These are phyloP conservation scores for Pomatorhinus ruficollis DNA, from an alignment of 2,113 vertebrate species.

Conservation along the genomic window DNA sequence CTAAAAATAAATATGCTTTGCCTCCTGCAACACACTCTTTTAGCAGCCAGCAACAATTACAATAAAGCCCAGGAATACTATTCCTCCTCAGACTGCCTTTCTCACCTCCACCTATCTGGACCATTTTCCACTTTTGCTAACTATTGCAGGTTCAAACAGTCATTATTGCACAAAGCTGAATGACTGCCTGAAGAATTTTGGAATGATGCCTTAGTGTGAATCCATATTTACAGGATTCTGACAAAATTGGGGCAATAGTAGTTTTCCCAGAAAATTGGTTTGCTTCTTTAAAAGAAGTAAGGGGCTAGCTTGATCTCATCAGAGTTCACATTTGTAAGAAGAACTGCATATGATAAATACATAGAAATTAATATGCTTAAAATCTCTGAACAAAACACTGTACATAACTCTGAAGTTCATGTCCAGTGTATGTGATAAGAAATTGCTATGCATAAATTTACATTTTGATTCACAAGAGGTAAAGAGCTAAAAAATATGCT, in stretches of 20 bases:
- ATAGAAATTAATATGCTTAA: background rate
- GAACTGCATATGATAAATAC: background rate
- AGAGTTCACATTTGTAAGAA: background rate
- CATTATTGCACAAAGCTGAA: background rate
- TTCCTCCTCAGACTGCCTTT: background rate
- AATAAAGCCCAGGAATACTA: background rate
- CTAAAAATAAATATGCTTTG: background rate
- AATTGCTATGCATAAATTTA: background rate
- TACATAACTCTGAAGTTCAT: background rate
- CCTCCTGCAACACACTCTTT: background rate
- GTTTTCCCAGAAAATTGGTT: background rate
- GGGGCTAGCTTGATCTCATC: background rate
- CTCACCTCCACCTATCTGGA: background rate
- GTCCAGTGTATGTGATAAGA: background rate
- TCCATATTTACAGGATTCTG: background rate
- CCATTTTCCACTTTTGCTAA: background rate
- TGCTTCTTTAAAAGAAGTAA: background rate
- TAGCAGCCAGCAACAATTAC: background rate
- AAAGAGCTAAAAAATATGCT: background rate
- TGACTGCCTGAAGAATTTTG: background rate
- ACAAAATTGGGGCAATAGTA: background rate
- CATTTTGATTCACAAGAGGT: background rate
- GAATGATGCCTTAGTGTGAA: background rate
- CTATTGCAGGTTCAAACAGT: background rate
- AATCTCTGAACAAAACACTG: background rate